phyloP scores from a whole-genome alignment of 2,797 vertebrate species.

The Aratinga solstitialis region DNA sequence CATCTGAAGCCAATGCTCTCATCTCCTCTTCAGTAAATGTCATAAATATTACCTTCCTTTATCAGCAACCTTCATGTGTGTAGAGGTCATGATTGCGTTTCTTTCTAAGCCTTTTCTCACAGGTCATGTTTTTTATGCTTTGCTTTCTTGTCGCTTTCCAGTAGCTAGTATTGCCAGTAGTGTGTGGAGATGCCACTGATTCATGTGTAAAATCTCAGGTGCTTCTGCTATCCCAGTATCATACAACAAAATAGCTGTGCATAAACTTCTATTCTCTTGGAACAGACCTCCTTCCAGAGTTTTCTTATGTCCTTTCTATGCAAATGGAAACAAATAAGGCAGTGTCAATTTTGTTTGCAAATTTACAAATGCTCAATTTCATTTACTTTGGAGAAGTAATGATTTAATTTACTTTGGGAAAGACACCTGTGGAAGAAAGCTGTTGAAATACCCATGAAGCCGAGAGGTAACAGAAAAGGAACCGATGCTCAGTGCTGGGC shows the following conservation, averaged over 20 bases:
- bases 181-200: neutral
- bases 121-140: fast-evolving
- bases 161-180: neutral
- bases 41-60: neutral
- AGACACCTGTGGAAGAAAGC: neutral
- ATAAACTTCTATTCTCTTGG: neutral
- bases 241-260: neutral
- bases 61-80: neutral
- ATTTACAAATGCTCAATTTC: neutral
- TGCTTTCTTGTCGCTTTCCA: neutral
- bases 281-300: neutral
- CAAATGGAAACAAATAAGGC: neutral
- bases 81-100: neutral
- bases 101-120: neutral
- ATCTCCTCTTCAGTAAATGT: fast-evolving
- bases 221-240: neutral
- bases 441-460: neutral
- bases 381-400: neutral
- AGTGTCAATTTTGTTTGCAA: neutral
- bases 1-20: neutral
- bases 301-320: neutral
- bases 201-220: neutral
- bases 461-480: neutral
- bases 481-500: neutral
- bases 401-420: neutral